Conservation (phyloP, 2,888 invertebrate genomes). For the Exephanes ischioxanthus region DNA sequence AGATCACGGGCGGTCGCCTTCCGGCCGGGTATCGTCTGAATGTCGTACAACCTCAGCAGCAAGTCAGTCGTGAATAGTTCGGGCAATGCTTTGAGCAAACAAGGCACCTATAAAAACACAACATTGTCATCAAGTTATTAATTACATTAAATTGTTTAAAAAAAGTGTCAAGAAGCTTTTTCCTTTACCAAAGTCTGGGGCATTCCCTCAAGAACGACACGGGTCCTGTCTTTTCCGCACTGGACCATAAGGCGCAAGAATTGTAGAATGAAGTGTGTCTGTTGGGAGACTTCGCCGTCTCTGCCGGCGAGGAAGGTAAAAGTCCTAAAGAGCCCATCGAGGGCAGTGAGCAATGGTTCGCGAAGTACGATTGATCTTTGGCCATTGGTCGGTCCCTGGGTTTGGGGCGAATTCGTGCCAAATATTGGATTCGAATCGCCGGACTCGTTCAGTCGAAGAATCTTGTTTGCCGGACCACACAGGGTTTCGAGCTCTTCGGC, state of each 20-base stretch:
- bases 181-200: constrained; percentile 88
- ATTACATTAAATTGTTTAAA: neutral
- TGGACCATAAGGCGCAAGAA: constrained; percentile 91
- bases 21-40: constrained; percentile 90
- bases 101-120: constrained; percentile 87
- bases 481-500: constrained; percentile 87
- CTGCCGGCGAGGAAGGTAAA: constrained; percentile 90
- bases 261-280: constrained; percentile 93
- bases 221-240: constrained; percentile 91
- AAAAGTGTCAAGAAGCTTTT: neutral
- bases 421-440: constrained; percentile 87
- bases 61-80: constrained; percentile 91
- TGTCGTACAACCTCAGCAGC: constrained; percentile 92
- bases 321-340: constrained; percentile 90
- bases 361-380: constrained; percentile 85
- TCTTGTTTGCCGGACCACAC: constrained; percentile 87
- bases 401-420: constrained; percentile 83
- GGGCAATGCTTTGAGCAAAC: constrained; percentile 92
- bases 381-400: constrained; percentile 78
- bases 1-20: constrained; percentile 95
- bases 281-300: constrained; percentile 93
- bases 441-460: constrained; percentile 88
- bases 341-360: constrained; percentile 89
- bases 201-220: constrained; percentile 91
- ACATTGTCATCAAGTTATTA: neutral